Conservation (phyloP, 2,888 invertebrate species). For the Stenodema calcarata region DNA sequence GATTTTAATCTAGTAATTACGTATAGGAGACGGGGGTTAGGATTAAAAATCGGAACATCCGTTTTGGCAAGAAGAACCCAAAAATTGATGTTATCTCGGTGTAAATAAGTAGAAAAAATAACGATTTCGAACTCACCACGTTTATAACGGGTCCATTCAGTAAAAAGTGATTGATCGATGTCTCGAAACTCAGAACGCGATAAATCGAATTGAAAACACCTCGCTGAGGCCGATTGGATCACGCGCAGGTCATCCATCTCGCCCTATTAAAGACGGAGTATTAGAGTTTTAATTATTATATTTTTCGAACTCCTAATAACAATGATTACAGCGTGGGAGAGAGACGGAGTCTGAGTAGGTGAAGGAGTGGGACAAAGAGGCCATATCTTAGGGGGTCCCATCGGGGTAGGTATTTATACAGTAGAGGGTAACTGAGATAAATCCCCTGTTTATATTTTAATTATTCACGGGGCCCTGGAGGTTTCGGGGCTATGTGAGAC, state of each 20-base stretch:
- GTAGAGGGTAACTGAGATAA: slow-evolving; percentile 49
- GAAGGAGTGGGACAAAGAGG: not conserved
- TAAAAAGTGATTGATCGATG: slow-evolving; percentile 11
- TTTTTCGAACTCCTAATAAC: slow-evolving; percentile 53
- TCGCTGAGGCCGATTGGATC: slow-evolving; percentile 36
- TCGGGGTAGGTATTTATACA: slow-evolving; percentile 45
- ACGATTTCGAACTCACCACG: not conserved
- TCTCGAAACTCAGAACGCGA: not conserved
- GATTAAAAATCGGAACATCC: not conserved
- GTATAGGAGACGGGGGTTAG: not conserved
- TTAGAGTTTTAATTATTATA: slow-evolving; percentile 54
- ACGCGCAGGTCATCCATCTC: slow-evolving; percentile 52
- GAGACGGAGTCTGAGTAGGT: not conserved
- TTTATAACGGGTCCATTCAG: not conserved
- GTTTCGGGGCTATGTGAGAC: not conserved
- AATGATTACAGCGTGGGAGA: slow-evolving; percentile 48
- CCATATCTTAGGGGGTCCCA: not conserved
- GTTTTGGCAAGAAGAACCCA: not conserved
- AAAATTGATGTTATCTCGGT: not conserved
- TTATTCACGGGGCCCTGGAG: slow-evolving; percentile 34
- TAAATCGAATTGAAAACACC: slow-evolving; percentile 44
- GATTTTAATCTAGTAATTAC: not conserved
- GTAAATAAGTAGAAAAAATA: not conserved
- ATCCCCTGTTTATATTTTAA: slow-evolving; percentile 49
- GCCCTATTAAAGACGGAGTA: slow-evolving; percentile 48